Conservation (phyloP, 2,113 vertebrate genomes). For the Lophura nycthemera region DNA sequence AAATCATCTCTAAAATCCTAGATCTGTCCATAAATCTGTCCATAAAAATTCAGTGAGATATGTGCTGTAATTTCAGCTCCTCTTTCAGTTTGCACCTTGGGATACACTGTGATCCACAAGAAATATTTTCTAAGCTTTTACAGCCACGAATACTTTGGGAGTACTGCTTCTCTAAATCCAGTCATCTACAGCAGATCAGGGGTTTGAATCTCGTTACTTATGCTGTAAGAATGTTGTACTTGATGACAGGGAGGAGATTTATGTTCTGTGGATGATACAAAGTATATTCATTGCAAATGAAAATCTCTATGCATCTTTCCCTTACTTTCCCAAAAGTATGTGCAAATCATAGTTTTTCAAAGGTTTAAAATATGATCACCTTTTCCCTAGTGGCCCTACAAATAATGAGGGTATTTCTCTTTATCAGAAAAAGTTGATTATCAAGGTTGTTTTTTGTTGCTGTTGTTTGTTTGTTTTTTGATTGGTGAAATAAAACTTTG, state of each 20-base stretch:
- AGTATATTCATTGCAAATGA: neutral
- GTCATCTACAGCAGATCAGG: neutral
- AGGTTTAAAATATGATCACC: neutral
- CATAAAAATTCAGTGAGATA: neutral
- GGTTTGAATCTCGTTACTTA: neutral
- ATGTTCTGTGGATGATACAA: neutral
- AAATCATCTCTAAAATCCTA: neutral
- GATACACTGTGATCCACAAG: neutral
- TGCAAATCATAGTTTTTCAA: neutral
- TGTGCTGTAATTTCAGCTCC: neutral
- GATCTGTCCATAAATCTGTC: neutral
- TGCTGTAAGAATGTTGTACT: neutral
- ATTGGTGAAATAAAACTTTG: neutral
- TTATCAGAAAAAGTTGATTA: neutral
- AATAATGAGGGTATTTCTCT: neutral
- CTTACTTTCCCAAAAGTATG: neutral
- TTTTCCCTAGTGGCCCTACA: neutral
- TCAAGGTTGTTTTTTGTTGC: rapidly evolving
- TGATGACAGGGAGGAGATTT: neutral
- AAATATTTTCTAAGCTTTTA: neutral
- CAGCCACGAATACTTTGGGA: neutral
- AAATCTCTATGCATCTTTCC: neutral
- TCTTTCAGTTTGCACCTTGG: neutral
- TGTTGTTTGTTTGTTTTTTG: neutral
- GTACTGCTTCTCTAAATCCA: neutral